phyloP scores from a whole-genome alignment of 2,888 invertebrate genomes.

The Noctua janthe region DNA sequence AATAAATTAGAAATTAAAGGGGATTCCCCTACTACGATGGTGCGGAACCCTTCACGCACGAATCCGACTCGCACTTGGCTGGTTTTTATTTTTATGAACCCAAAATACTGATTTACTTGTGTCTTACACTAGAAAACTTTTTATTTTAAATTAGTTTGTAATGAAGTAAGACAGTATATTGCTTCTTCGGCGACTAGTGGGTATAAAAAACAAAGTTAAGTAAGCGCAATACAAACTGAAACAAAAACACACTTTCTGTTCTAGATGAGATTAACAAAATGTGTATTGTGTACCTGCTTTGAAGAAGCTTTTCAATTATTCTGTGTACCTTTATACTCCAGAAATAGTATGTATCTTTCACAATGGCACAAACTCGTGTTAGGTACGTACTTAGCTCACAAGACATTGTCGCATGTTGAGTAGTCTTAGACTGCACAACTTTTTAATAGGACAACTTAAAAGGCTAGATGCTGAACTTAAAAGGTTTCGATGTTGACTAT shows the following conservation, averaged over 20 bases:
- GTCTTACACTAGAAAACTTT: no score
- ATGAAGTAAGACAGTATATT: background rate
- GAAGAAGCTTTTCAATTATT: slow-evolving; percentile 21
- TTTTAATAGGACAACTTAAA: slow-evolving; percentile 35
- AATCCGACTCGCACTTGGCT: no score
- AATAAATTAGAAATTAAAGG: no score
- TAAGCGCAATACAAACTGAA: background rate
- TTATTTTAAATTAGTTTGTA: no score
- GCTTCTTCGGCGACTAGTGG: background rate
- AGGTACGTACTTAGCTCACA: background rate
- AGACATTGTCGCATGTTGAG: slow-evolving; percentile 12
- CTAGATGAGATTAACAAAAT: background rate
- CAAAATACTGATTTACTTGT: no score
- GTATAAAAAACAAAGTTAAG: background rate
- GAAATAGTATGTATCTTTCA: background rate
- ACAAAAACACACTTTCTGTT: slow-evolving; percentile 1
- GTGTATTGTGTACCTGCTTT: background rate
- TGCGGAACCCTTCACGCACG: no score
- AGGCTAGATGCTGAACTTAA: slow-evolving; percentile 6
- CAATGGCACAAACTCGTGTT: background rate
- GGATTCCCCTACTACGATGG: no score
- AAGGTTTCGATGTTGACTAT: slow-evolving; percentile 15
- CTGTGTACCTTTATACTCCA: background rate
- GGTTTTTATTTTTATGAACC: no score
- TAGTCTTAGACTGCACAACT: slow-evolving; percentile 32